phyloP scores from a whole-genome alignment of 2,888 invertebrate genomes.

The Microplitis manilae region DNA sequence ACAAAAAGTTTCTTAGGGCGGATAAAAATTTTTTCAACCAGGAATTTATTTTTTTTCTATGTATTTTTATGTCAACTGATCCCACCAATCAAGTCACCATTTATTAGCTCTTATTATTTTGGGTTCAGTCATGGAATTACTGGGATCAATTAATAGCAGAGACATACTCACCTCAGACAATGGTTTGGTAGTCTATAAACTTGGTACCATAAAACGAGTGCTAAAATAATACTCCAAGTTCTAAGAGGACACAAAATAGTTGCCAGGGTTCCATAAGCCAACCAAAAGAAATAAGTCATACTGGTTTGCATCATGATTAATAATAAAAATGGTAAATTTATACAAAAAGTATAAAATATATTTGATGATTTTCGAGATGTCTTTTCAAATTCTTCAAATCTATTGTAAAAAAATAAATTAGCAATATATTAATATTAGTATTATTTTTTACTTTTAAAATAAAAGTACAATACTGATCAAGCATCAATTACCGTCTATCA shows the following conservation, averaged over 20 bases:
- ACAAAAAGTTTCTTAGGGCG: too few relatives aligned
- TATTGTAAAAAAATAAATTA: constrained; percentile 45
- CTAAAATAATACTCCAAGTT: constrained; percentile 84
- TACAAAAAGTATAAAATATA: constrained; percentile 55
- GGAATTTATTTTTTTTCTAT: too few relatives aligned
- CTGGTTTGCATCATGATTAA: constrained; percentile 61
- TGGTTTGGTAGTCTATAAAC: constrained; percentile 76
- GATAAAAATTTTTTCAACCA: too few relatives aligned
- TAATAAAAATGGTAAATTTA: constrained; percentile 60
- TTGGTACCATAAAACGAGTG: constrained; percentile 79
- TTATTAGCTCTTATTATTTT: too few relatives aligned
- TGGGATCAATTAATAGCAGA: background rate
- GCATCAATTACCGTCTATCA: constrained; percentile 73
- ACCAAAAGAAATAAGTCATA: constrained; percentile 81
- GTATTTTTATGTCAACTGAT: too few relatives aligned
- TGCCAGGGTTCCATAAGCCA: constrained; percentile 85
- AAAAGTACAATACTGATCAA: background rate
- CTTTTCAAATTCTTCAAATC: constrained; percentile 60
- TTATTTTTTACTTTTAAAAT: too few relatives aligned
- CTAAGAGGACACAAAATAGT: constrained; percentile 84
- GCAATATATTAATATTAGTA: background rate
- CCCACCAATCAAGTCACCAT: too few relatives aligned
- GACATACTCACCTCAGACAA: constrained; percentile 75
- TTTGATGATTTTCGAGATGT: constrained; percentile 54
- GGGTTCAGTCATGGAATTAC: too few relatives aligned